A percentile compares a stretch with the other conserved stretches of the same genome.
These are phyloP conservation scores for Tangara arthus DNA, from an alignment of 2,797 vertebrate species.

Conservation along the genomic window DNA sequence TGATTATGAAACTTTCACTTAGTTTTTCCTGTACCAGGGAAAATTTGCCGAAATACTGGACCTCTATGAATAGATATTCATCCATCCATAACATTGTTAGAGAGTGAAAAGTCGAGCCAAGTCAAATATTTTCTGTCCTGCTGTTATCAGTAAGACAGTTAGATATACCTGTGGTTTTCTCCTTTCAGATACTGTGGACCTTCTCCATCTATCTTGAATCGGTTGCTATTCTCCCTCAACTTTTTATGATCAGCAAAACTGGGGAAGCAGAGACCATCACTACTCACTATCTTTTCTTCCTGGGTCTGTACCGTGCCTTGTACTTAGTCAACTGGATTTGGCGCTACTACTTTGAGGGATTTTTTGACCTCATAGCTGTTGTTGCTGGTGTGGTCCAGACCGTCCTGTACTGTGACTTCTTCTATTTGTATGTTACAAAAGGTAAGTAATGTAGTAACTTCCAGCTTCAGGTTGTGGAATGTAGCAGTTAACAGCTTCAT, in stretches of 20 bases:
- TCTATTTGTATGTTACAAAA: slow-evolving; percentile 99
- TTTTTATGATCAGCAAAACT: slow-evolving; percentile 98
- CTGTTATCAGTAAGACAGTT: not conserved
- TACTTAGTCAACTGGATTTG: slow-evolving; percentile 99
- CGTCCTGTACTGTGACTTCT: slow-evolving; percentile 98
- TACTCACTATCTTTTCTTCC: slow-evolving; percentile 96
- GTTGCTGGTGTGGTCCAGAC: slow-evolving; percentile 97
- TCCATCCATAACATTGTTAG: not conserved
- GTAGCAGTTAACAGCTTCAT: not conserved
- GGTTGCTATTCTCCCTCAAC: slow-evolving; percentile 93
- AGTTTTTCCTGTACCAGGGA: not conserved
- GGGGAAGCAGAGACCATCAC: slow-evolving; percentile 98
- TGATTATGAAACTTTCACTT: not conserved
- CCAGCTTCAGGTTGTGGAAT: not conserved
- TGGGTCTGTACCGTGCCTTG: slow-evolving; percentile 93
- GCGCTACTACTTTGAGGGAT: slow-evolving; percentile 97
- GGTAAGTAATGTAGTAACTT: slow-evolving; percentile 72
- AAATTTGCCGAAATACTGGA: not conserved
- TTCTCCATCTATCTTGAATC: slow-evolving; percentile 98
- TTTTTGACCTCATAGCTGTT: slow-evolving; percentile 97
- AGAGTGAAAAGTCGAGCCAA: not conserved
- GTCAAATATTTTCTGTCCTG: not conserved
- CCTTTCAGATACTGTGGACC: slow-evolving; percentile 91
- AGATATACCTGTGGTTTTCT: not conserved
- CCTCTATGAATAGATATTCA: not conserved